These are phyloP conservation scores for Scaptodrosophila latifasciaeformis DNA, from an alignment of 2,888 invertebrate genomes.

Conservation along the genomic window DNA sequence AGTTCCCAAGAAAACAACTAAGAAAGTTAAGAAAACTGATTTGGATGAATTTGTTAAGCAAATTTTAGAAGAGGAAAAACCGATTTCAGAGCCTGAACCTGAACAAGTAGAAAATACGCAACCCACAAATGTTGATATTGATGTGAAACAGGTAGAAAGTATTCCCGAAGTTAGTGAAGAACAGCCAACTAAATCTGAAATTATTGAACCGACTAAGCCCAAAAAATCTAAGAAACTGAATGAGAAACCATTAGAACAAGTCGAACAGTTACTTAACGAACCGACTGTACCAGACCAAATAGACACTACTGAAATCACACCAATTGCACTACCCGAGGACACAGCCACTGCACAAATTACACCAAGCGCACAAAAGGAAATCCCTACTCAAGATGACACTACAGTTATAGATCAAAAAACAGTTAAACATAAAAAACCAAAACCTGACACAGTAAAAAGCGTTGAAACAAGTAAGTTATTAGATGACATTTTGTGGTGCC, in stretches of 20 bases:
- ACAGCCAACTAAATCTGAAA: conserved; percentile 13
- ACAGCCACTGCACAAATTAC: conserved; percentile 75
- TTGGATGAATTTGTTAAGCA: conserved; percentile 62
- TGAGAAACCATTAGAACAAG: conserved; percentile 64
- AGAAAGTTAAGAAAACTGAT: conserved; percentile 65
- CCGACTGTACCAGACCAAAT: conserved; percentile 53
- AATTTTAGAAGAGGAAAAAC: conserved; percentile 67
- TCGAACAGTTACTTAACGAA: conserved; percentile 44
- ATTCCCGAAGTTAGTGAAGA: conserved; percentile 23
- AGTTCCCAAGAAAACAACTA: conserved; percentile 55
- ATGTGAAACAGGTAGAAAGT: conserved; percentile 25
- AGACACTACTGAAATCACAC: conserved; percentile 43
- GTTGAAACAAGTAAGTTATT: conserved; percentile 75
- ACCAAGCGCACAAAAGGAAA: conserved; percentile 70
- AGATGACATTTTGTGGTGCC: conserved; percentile 53
- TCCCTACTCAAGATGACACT: conserved; percentile 70
- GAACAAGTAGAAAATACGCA: conserved; percentile 71
- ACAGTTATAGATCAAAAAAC: conserved; percentile 74
- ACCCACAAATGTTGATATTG: conserved; percentile 42
- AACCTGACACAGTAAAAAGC: conserved; percentile 62
- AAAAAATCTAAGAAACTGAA: conserved; percentile 63
- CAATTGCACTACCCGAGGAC: conserved; percentile 69
- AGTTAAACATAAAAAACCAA: conserved; percentile 74
- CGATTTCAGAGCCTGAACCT: conserved; percentile 71
- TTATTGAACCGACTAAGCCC: conserved; percentile 24